Evolutionary conservation across 2,113 vertebrate genomes (phyloP).

Genomic region (Delphinapterus leucas): DNA sequence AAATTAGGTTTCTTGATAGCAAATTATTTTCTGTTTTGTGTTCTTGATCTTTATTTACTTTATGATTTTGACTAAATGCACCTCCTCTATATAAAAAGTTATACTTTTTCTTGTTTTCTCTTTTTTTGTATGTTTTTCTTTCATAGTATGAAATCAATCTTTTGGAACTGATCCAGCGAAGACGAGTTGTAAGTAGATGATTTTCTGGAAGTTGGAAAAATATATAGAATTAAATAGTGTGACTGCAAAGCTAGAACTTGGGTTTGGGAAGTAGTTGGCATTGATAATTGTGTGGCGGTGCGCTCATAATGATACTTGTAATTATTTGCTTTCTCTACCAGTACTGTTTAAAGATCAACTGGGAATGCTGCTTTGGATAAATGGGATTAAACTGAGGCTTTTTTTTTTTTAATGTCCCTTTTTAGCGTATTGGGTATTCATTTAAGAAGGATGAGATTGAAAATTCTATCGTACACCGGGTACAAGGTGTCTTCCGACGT

Average conservation of each 20-base stretch:
- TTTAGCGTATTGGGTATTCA: conserved; percentile 89
- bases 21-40: neutral
- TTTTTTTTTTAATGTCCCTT: neutral
- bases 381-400: conserved; percentile 14
- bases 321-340: neutral
- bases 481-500: conserved; percentile 90
- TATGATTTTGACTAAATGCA: neutral
- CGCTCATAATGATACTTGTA: neutral
- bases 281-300: neutral
- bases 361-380: conserved; percentile 10
- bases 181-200: conserved; percentile 89
- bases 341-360: neutral
- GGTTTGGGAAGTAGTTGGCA: neutral
- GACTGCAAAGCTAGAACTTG: neutral
- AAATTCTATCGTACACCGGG: conserved; percentile 87
- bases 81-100: neutral
- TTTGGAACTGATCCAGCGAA: conserved; percentile 94
- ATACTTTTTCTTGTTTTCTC: neutral
- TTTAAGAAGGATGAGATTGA: conserved; percentile 98
- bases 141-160: conserved; percentile 95
- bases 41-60: neutral
- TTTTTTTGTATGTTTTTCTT: conserved; percentile 16
- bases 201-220: neutral
- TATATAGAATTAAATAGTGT: neutral
- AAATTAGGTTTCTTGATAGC: neutral